Percentiles rank a stretch among this genome's conserved stretches.
Evolutionary conservation across 2,113 vertebrate species (phyloP).

Genomic region (Crotalus viridis): DNA sequence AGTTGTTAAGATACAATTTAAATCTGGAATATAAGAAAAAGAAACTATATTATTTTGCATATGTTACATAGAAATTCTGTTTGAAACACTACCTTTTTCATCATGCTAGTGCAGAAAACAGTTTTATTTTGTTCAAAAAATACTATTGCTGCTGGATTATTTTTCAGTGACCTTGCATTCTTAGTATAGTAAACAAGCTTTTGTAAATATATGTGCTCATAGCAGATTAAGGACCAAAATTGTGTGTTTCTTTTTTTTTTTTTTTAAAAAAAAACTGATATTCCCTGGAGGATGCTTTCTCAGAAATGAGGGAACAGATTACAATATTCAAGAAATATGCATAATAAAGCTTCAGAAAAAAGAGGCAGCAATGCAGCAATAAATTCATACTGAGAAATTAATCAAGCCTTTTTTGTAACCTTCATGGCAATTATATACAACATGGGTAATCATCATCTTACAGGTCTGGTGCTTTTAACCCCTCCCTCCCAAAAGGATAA

Average conservation of each 20-base stretch:
- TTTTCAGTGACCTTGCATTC: slow-evolving; percentile 23
- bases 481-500: slow-evolving; percentile 1
- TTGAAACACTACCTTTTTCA: slow-evolving; percentile 29
- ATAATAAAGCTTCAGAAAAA: slow-evolving; percentile 69
- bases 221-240: slow-evolving; percentile 42
- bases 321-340: slow-evolving; percentile 55
- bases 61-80: neutral
- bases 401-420: slow-evolving; percentile 66
- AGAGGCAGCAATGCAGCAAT: slow-evolving; percentile 47
- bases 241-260: neutral
- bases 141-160: neutral
- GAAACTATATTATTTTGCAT: slow-evolving; percentile 32
- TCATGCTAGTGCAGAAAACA: neutral
- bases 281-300: slow-evolving; percentile 50
- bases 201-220: slow-evolving; percentile 3
- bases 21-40: neutral
- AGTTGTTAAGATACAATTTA: accelerated
- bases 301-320: slow-evolving; percentile 53
- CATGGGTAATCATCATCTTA: slow-evolving; percentile 49
- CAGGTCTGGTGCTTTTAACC: slow-evolving; percentile 10
- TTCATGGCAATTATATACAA: slow-evolving; percentile 69
- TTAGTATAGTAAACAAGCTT: slow-evolving; percentile 25
- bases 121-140: slow-evolving; percentile 43
- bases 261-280: neutral
- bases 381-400: slow-evolving; percentile 76